These are phyloP conservation scores for Sarcophaga caerulescens DNA, from an alignment of 2,888 invertebrate genomes.

Conservation along the genomic window DNA sequence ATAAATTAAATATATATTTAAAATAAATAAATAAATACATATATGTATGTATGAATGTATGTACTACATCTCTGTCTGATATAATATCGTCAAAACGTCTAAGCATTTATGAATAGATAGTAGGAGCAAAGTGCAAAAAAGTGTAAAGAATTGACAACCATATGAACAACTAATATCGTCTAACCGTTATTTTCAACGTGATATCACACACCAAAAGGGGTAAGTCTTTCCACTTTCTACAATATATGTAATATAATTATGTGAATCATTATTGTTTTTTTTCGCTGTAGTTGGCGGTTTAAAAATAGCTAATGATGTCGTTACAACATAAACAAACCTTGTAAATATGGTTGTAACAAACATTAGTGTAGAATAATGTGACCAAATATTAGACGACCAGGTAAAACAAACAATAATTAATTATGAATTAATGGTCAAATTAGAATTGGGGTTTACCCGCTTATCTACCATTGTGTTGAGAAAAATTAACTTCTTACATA, in stretches of 20 bases:
- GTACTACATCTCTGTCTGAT: background rate
- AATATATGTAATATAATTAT: conserved; percentile 13
- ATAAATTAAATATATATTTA: background rate
- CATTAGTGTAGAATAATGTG: background rate
- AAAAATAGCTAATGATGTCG: background rate
- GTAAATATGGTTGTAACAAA: background rate
- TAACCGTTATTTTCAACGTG: conserved; percentile 35
- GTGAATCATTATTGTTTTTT: background rate
- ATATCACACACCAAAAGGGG: conserved; percentile 35
- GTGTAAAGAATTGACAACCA: background rate
- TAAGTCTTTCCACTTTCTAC: conserved; percentile 18
- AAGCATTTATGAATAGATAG: conserved; percentile 10
- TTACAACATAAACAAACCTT: background rate
- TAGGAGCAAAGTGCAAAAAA: conserved; percentile 30
- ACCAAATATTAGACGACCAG: background rate
- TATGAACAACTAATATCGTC: background rate
- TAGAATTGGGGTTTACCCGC: accelerated
- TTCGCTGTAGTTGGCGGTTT: background rate
- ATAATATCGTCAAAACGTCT: conserved; percentile 50
- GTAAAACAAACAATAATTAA: background rate
- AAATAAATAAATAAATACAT: background rate
- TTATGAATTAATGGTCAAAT: no score
- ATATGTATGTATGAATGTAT: background rate
- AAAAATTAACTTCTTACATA: no score
- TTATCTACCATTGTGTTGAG: no score